A percentile compares a stretch with the other conserved stretches of the same genome.
Conservation (phyloP, 2,888 invertebrate species). For the Drosophila fulvimacula region DNA sequence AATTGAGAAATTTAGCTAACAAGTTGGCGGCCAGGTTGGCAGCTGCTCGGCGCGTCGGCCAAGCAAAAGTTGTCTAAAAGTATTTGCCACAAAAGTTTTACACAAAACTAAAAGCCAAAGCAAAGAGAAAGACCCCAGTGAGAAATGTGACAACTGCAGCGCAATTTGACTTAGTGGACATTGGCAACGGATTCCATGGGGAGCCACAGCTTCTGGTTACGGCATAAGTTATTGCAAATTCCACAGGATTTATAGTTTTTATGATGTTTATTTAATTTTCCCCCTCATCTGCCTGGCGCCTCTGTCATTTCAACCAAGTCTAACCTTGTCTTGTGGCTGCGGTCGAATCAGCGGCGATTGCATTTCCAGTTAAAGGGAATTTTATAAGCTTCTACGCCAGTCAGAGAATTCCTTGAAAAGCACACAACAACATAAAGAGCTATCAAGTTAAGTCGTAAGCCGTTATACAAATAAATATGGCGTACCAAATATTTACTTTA, state of each 20-base stretch:
- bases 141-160: constrained; percentile 65
- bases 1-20: constrained; percentile 62
- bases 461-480: neutral
- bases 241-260: constrained; percentile 35
- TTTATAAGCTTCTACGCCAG: neutral
- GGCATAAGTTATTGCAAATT: constrained; percentile 36
- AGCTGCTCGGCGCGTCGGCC: constrained; percentile 34
- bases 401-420: neutral
- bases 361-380: constrained; percentile 1
- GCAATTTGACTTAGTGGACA: constrained; percentile 52
- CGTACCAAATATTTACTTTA: neutral
- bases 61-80: constrained; percentile 56
- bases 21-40: constrained; percentile 51
- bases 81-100: constrained; percentile 72
- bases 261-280: constrained; percentile 25
- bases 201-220: constrained; percentile 18
- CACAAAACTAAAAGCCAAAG: constrained; percentile 64
- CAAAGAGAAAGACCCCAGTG: constrained; percentile 36
- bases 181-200: constrained; percentile 8
- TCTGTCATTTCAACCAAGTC: neutral
- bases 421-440: neutral
- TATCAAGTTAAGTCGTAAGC: neutral
- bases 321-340: constrained; percentile 3
- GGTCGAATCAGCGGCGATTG: neutral
- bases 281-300: neutral